Evolutionary conservation across 2,797 vertebrate genomes (phyloP).

Genomic region (Sebastes trivittatus): DNA sequence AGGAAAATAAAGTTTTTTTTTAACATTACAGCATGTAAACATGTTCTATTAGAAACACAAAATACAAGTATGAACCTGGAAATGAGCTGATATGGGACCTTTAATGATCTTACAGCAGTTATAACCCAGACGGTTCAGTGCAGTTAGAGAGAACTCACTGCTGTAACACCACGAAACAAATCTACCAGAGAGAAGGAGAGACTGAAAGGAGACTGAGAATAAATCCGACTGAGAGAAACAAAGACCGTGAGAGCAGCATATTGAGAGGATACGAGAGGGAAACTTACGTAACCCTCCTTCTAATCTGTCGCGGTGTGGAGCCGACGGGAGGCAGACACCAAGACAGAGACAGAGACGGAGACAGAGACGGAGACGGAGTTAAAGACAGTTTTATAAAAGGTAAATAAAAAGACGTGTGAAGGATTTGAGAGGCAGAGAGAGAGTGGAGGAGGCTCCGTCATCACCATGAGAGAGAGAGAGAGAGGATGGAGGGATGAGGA

Average conservation of each 20-base stretch:
- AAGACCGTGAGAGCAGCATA: not conserved
- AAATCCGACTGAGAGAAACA: slow-evolving; percentile 17
- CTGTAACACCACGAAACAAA: not conserved
- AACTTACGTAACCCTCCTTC: slow-evolving; percentile 44
- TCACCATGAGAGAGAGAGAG: not conserved
- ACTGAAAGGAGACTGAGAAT: not conserved
- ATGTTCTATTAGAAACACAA: too few species aligned
- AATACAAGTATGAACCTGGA: too few species aligned
- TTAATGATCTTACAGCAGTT: too few species aligned
- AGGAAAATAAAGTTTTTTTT: too few species aligned
- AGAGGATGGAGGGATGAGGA: slow-evolving; percentile 10
- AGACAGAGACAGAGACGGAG: not conserved
- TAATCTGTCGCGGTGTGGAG: slow-evolving; percentile 7
- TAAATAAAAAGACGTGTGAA: not conserved
- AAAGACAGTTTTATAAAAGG: not conserved
- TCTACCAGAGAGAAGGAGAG: not conserved
- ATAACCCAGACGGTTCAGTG: too few species aligned
- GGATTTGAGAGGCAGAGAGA: not conserved
- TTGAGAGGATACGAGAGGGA: slow-evolving; percentile 6
- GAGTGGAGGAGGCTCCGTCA: not conserved
- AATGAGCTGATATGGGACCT: too few species aligned
- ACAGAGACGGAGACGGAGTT: not conserved
- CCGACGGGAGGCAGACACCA: not conserved
- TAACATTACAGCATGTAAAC: too few species aligned
- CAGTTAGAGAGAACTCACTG: not conserved